Evolutionary conservation across 2,797 vertebrate species (phyloP).

Genomic region (Sebastes oblongus): DNA sequence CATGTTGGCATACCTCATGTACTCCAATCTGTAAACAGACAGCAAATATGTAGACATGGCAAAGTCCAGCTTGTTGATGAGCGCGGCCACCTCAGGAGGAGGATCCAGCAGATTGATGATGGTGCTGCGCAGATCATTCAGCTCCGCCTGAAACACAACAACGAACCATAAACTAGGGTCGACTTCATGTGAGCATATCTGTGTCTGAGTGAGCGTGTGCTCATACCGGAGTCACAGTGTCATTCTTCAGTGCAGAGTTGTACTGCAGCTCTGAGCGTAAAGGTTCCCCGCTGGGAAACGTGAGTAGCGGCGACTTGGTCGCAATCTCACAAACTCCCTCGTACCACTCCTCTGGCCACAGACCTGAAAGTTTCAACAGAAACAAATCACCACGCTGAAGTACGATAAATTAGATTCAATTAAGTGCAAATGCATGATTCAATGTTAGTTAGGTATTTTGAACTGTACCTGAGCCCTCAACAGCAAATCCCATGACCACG

Average conservation of each 20-base stretch:
- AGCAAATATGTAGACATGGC: constrained; percentile 97
- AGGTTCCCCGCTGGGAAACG: constrained; percentile 94
- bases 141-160: constrained; percentile 85
- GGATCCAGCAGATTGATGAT: constrained; percentile 95
- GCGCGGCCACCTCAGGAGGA: constrained; percentile 89
- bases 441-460: background rate
- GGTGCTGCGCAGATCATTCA: constrained; percentile 92
- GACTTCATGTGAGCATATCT: background rate
- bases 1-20: constrained; percentile 87
- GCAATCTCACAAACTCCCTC: constrained; percentile 97
- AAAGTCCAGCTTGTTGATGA: constrained; percentile 97
- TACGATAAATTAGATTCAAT: background rate
- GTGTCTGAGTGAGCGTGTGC: background rate
- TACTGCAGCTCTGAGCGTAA: constrained; percentile 96
- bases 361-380: constrained; percentile 76
- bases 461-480: constrained; percentile 90
- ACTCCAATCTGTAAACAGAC: constrained; percentile 95
- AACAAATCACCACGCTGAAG: background rate
- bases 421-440: no score
- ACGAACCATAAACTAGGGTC: background rate
- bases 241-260: constrained; percentile 97
- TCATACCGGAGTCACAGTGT: constrained; percentile 92
- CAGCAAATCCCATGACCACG: constrained; percentile 96
- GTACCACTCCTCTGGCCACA: constrained; percentile 98
- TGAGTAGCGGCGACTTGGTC: constrained; percentile 94